phyloP scores from a whole-genome alignment of 2,888 invertebrate genomes.

The Anoplius nigerrimus region DNA sequence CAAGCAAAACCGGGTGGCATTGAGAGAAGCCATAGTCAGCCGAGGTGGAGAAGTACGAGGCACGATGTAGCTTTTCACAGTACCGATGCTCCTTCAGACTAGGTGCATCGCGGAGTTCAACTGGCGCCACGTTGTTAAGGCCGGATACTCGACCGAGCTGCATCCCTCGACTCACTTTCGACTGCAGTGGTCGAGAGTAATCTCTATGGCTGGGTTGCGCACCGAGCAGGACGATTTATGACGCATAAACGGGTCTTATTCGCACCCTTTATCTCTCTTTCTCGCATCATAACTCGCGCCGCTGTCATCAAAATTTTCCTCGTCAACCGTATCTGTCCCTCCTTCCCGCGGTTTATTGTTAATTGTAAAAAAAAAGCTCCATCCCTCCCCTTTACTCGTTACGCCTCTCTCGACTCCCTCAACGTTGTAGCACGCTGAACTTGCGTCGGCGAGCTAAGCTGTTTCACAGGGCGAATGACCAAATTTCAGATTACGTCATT shows the following conservation, averaged over 20 bases:
- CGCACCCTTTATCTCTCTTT: slow-evolving; percentile 4
- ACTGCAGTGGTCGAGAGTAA: slow-evolving; percentile 46
- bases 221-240: slow-evolving; percentile 50
- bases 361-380: not conserved
- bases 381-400: not conserved
- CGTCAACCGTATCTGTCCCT: too few relatives aligned
- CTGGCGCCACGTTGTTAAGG: slow-evolving; percentile 42
- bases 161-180: slow-evolving; percentile 44
- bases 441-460: too few relatives aligned
- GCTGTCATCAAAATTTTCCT: not conserved
- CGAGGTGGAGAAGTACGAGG: not conserved
- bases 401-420: not conserved
- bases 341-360: too few relatives aligned
- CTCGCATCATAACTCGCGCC: not conserved
- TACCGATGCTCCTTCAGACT: slow-evolving; percentile 20
- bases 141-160: slow-evolving; percentile 52
- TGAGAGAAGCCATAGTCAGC: slow-evolving; percentile 1
- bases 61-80: slow-evolving; percentile 30
- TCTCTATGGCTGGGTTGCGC: slow-evolving; percentile 44
- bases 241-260: slow-evolving; percentile 48
- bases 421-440: too few relatives aligned
- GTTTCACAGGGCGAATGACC: too few relatives aligned
- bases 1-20: not conserved
- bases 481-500: not conserved
- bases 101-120: slow-evolving; percentile 20